Evolutionary conservation across 2,888 invertebrate species (phyloP), one percentile per base, ranked within the genome.

Genomic region (Caenorhabditis zanzibari): DNA sequence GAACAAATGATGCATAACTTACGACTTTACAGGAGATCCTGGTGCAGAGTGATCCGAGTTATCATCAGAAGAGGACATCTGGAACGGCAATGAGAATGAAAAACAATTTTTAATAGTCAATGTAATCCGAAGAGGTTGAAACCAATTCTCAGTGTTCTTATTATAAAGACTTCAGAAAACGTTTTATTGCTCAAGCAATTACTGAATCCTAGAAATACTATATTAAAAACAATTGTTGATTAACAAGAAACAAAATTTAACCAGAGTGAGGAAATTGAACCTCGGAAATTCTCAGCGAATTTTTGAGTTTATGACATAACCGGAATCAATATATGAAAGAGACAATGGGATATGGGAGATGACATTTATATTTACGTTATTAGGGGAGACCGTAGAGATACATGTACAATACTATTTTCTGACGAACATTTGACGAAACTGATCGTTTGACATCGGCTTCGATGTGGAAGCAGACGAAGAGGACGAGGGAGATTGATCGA

Each of bases 11-110:
- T 28, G 22, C 16, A 10, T 26, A 71, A 72, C 66, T 58, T 38
- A 73, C 72, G 73, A 66, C 56, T 80, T 73, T 5, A 44, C 59
- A 7, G 73, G 80, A 5, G 73, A 49, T n/a, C 35, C 59, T n/a
- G 59, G 41, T 1, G 52, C 59, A 5, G 72, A 72, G 14, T 22
- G 59, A 32, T 73, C 73, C 14, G 73, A 73, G n/a, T 68, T 68
- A 22, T 66, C 44, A 10, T 80, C 80, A 0, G 80, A 80, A 26
- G 80, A 80, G 2, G 73, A 73, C 79, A 80, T 80, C 56, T 59
- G 41, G 4, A 22, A 41, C 38, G 26, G 44, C 9, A 52, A 38
- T 26, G 9, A 41, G 26, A 10, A 19, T 5, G 22, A 22, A 52
- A 61, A 49, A 56, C 24, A 47, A 26, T 24, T 14, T 1, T 14